These are phyloP conservation scores for Meta bourneti DNA, from an alignment of 2,888 invertebrate genomes.

Conservation along the genomic window DNA sequence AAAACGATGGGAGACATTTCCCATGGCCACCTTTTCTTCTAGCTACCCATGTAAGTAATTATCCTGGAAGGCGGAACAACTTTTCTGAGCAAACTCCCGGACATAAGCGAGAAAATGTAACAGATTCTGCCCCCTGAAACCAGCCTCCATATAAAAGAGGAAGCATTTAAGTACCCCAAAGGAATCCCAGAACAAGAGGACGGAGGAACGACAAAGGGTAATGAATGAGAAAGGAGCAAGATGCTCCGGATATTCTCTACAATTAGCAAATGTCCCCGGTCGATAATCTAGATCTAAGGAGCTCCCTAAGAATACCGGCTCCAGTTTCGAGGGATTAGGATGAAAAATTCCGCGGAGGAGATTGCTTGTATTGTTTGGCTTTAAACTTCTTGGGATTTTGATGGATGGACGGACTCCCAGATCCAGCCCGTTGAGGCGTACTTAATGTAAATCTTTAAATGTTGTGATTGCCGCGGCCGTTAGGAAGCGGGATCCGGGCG, in stretches of 20 bases:
- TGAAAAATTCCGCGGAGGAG: neutral
- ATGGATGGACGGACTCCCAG: too few species aligned
- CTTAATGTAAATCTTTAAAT: too few species aligned
- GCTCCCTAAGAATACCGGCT: neutral
- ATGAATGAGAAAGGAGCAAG: conserved; percentile 29
- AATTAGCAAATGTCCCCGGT: conserved; percentile 41
- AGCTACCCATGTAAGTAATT: neutral
- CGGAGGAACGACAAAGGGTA: conserved; percentile 30
- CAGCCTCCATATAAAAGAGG: neutral
- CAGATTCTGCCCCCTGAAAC: neutral
- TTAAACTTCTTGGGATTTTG: too few species aligned
- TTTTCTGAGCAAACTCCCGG: neutral
- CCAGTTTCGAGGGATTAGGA: conserved; percentile 14
- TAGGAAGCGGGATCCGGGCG: too few species aligned
- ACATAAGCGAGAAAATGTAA: conserved; percentile 16
- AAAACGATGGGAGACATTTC: too few species aligned
- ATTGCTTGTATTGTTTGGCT: neutral
- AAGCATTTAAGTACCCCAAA: conserved; percentile 24
- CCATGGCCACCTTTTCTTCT: neutral
- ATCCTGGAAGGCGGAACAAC: neutral
- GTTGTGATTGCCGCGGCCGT: too few species aligned
- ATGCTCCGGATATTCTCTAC: conserved; percentile 26
- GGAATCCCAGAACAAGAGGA: conserved; percentile 8
- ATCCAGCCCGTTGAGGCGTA: too few species aligned
- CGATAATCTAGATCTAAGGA: conserved; percentile 30